Conservation (phyloP, 2,888 invertebrate genomes). For the Heteromyza rotundicornis region DNA sequence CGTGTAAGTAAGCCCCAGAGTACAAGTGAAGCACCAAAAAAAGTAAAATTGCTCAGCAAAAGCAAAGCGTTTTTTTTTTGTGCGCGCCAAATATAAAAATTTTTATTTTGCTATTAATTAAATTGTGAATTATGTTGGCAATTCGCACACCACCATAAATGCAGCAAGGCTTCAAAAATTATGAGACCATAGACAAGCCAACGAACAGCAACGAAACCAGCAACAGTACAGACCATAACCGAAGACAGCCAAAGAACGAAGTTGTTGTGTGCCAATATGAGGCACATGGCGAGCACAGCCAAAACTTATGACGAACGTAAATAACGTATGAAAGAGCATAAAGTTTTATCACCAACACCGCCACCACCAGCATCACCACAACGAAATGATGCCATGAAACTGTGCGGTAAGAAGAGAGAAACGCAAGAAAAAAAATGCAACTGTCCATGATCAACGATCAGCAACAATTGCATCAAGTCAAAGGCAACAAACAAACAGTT, state of each 20-base stretch:
- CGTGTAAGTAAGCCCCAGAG: too few species aligned
- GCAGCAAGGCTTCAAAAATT: conserved; percentile 41
- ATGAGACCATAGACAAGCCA: conserved; percentile 35
- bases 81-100: conserved; percentile 23
- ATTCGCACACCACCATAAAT: conserved; percentile 47
- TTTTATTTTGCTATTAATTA: conserved; percentile 50
- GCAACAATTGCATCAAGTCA: background rate
- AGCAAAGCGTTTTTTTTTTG: too few species aligned
- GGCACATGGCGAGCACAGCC: background rate
- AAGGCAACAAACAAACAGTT: too few species aligned
- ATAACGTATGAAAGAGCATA: conserved; percentile 44
- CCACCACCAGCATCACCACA: too few species aligned
- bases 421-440: background rate
- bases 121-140: conserved; percentile 54
- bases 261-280: background rate
- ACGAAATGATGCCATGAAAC: background rate
- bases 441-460: background rate
- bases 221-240: background rate
- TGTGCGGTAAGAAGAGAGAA: background rate
- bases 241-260: conserved; percentile 7
- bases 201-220: too few species aligned
- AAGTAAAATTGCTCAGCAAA: too few species aligned
- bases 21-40: too few species aligned
- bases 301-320: conserved; percentile 39
- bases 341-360: conserved; percentile 35